Percentiles rank a stretch among this genome's conserved stretches.
phyloP scores from a whole-genome alignment of 2,888 invertebrate genomes.

The Macaria notata region DNA sequence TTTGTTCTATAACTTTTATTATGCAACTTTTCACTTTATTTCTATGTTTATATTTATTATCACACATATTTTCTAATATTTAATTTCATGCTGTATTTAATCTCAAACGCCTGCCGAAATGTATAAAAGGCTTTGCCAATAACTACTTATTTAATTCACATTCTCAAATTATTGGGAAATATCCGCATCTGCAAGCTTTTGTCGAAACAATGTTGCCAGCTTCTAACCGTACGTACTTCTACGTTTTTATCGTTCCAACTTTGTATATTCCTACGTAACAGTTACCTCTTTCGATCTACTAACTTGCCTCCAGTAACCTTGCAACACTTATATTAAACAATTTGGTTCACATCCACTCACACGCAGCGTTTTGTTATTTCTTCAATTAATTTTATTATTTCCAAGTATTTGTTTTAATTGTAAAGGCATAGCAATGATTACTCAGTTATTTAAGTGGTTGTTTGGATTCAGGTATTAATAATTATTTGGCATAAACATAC shows the following conservation, averaged over 20 bases:
- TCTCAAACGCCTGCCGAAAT: background rate
- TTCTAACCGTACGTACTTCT: conserved; percentile 9
- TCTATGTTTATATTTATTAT: conserved; percentile 10
- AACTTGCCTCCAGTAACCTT: conserved; percentile 24
- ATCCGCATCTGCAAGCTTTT: conserved; percentile 8
- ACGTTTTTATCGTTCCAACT: too few relatives aligned
- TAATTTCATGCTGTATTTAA: conserved; percentile 1
- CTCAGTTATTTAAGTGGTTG: conserved; percentile 16
- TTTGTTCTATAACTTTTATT: background rate
- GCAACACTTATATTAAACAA: conserved; percentile 74
- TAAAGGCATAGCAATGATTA: conserved; percentile 8
- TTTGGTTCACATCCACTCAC: conserved; percentile 11
- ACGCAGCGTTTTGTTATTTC: conserved; percentile 10
- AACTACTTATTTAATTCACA: too few relatives aligned
- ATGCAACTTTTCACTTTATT: background rate
- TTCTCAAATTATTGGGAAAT: background rate
- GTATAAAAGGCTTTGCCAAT: background rate
- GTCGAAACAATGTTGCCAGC: conserved; percentile 10
- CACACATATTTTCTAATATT: background rate
- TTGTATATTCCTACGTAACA: too few relatives aligned
- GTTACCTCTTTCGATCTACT: too few relatives aligned
- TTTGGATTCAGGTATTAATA: conserved; percentile 17
- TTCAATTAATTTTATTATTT: conserved; percentile 1
- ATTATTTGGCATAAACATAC: conserved; percentile 4
- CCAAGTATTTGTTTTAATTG: background rate